Base-by-base conservation (phyloP, 2,797 vertebrate genomes). In the Enteromius viviparus region DNA sequence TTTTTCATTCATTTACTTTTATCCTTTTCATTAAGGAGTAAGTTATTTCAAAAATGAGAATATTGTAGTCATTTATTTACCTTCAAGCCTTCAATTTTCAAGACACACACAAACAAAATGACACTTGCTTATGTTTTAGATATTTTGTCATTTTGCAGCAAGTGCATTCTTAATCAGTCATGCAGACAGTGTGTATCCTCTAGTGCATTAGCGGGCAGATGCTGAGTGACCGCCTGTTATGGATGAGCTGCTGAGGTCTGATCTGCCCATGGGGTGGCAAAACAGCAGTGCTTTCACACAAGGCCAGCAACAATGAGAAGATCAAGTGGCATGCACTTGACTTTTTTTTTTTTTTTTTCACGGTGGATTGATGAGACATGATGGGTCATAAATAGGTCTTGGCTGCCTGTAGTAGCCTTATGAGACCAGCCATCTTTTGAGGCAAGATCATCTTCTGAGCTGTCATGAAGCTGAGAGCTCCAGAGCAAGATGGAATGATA, bases 401-500 rank as follows among this genome's bases (percentile, higher is more conserved):
- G 65, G 34, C 29, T 51, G 26, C 23, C 55, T 66, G 34, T 51
- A 71, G 23, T 71, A 62, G 76, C 66, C 19, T 29, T 72, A 55
- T 6, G 6, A 64, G 40, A 69, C 29, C 29, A 29, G 29, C 29
- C 29, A 29, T 29, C 29, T 29, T 29, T 29, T 29, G 29, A 29
- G 29, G 29, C 32, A 75, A 62, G 53, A 78, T 74, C 65, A 76
- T 9, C 23, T 83, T 83, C 58, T 76, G 23, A n/a, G 65, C n/a
- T 85, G 53, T 79, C 62, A 29, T 37, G 60, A 58, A 68, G 40
- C 34, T 14, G 49, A 51, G 12, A 32, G 69, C 19, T 80, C 34
- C 47, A 76, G 69, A 86, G 17, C 29, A 80, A 83, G 53, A 80
- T 53, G 55, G 23, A 80, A 77, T 76, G 34, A 77, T 72, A 45